These are phyloP conservation scores for Drosophila burlai DNA, from an alignment of 1,140 invertebrate genomes.

Conservation along the genomic window DNA sequence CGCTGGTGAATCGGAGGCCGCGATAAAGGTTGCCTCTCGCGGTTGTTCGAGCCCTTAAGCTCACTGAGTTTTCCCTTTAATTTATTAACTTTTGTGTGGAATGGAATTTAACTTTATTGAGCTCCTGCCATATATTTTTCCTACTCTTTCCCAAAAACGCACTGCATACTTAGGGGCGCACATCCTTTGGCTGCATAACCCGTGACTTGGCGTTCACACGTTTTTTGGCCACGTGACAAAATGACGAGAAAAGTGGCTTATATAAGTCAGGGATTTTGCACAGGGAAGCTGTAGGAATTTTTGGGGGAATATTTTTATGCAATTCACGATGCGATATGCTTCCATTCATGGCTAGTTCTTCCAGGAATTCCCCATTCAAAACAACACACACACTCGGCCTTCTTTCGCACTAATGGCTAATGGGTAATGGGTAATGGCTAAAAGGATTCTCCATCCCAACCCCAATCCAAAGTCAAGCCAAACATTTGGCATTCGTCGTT, in stretches of 20 bases:
- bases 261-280: not conserved
- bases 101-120: not conserved
- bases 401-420: slow-evolving; percentile 7
- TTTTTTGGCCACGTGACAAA: slow-evolving; percentile 26
- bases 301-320: slow-evolving; percentile 1
- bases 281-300: slow-evolving; percentile 1
- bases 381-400: not conserved
- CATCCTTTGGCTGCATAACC: slow-evolving; percentile 6
- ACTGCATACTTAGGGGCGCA: slow-evolving; percentile 21
- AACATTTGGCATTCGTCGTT: slow-evolving; percentile 22
- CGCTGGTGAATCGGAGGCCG: not conserved
- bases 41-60: too few relatives aligned
- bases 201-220: slow-evolving; percentile 6
- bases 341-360: slow-evolving; percentile 1
- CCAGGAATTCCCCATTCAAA: not conserved
- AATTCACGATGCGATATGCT: slow-evolving; percentile 8
- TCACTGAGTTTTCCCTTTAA: slow-evolving; percentile 19
- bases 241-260: not conserved
- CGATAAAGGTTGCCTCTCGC: slow-evolving; percentile 8
- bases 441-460: slow-evolving; percentile 22
- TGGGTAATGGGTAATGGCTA: slow-evolving; percentile 5
- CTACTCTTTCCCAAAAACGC: not conserved
- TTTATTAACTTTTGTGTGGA: slow-evolving; percentile 19
- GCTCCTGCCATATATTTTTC: too few relatives aligned
- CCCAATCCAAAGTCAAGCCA: not conserved